Percentiles rank a stretch among this genome's conserved stretches.
These are phyloP conservation scores for Setipinna tenuifilis DNA, from an alignment of 2,797 vertebrate genomes.

Conservation along the genomic window DNA sequence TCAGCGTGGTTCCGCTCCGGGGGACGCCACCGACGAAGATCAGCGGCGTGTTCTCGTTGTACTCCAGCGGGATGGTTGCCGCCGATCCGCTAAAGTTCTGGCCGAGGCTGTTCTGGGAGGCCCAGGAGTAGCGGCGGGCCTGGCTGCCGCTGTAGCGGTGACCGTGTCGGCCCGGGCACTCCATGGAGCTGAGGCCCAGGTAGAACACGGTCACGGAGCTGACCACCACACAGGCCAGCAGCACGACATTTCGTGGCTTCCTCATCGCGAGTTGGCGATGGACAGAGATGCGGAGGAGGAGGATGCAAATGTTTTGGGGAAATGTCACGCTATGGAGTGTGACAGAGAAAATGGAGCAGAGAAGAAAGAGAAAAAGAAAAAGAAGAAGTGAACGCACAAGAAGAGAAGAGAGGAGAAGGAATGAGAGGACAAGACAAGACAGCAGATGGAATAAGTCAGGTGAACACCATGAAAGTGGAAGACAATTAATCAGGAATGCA, in stretches of 20 bases:
- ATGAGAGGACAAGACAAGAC: background rate
- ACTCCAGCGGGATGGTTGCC: slow-evolving; percentile 64
- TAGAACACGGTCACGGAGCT: slow-evolving; percentile 95
- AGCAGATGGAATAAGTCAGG: background rate
- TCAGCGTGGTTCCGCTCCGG: slow-evolving; percentile 93
- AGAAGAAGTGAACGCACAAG: background rate
- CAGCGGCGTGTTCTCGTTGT: slow-evolving; percentile 97
- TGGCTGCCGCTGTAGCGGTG: slow-evolving; percentile 78
- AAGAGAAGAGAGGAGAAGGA: slow-evolving; percentile 30
- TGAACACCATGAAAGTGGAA: slow-evolving; percentile 2
- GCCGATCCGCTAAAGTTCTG: slow-evolving; percentile 68
- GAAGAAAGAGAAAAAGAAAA: slow-evolving; percentile 7
- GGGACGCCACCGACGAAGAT: slow-evolving; percentile 96
- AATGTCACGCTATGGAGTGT: background rate
- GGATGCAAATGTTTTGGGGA: background rate
- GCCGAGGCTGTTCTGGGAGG: slow-evolving; percentile 62
- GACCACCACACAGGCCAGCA: slow-evolving; percentile 92
- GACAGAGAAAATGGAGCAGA: slow-evolving; percentile 31
- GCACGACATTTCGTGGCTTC: slow-evolving; percentile 57
- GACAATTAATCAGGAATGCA: slow-evolving; percentile 8
- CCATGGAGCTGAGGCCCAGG: slow-evolving; percentile 93
- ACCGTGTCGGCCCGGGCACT: slow-evolving; percentile 88
- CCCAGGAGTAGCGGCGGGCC: slow-evolving; percentile 47
- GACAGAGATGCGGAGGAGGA: background rate
- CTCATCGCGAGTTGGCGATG: background rate